Percentiles rank a stretch among this genome's conserved stretches.
phyloP scores from a whole-genome alignment of 2,113 vertebrate genomes.

The Pachypanchax playfairii region DNA sequence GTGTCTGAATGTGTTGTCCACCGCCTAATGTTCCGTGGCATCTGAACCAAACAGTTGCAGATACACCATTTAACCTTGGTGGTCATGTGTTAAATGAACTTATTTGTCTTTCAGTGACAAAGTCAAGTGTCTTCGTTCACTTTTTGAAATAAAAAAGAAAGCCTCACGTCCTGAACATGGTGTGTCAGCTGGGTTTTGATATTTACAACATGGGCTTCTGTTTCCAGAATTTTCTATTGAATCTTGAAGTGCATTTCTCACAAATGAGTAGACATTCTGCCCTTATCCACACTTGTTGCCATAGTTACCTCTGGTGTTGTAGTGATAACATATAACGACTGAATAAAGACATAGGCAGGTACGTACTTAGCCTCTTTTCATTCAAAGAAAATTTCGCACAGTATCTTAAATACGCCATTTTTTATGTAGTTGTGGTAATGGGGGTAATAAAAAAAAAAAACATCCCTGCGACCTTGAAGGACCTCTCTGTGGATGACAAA shows the following conservation, averaged over 20 bases:
- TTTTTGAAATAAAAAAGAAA: background rate
- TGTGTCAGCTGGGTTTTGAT: background rate
- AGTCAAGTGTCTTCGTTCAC: conserved; percentile 1
- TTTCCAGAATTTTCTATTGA: background rate
- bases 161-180: background rate
- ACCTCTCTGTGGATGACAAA: conserved; percentile 68
- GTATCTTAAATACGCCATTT: conserved; percentile 11
- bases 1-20: background rate
- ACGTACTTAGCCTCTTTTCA: background rate
- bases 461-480: conserved; percentile 65
- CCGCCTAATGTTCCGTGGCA: conserved; percentile 32
- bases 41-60: conserved; percentile 29
- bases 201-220: too few species aligned
- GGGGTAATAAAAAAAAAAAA: conserved; percentile 45
- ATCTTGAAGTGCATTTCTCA: background rate
- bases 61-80: conserved; percentile 33
- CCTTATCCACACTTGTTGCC: conserved; percentile 7
- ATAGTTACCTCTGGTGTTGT: conserved; percentile 1
- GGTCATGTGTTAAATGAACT: conserved; percentile 33
- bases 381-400: background rate
- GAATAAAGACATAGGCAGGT: background rate
- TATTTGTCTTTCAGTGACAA: conserved; percentile 7
- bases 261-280: background rate
- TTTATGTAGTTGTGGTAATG: conserved; percentile 3
- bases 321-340: background rate